Conservation (phyloP, 1,140 invertebrate species). For the Euwallacea similis region DNA sequence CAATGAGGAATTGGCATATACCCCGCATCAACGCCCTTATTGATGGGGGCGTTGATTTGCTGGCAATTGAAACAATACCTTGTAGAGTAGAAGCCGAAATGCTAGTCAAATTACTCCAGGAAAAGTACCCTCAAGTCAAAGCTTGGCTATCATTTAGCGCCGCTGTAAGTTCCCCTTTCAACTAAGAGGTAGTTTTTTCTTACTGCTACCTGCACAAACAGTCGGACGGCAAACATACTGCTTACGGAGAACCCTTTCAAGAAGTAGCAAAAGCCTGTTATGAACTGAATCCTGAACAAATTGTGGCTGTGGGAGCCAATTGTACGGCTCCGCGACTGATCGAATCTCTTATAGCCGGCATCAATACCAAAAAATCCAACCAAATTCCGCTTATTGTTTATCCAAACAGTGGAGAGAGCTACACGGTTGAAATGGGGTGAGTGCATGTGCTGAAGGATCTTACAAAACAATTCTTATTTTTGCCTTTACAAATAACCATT, state of each 20-base stretch:
- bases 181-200: too few relatives aligned
- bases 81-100: conserved; percentile 78
- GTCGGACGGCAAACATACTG: conserved; percentile 67
- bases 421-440: conserved; percentile 63
- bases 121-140: conserved; percentile 69
- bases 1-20: conserved; percentile 79
- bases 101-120: conserved; percentile 71
- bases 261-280: conserved; percentile 62
- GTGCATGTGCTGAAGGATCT: not conserved
- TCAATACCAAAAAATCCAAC: conserved; percentile 57
- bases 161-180: conserved; percentile 58
- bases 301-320: conserved; percentile 83
- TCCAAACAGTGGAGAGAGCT: conserved; percentile 76
- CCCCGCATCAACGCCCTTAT: conserved; percentile 75
- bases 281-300: conserved; percentile 64
- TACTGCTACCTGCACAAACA: conserved; percentile 15
- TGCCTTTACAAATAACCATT: not conserved
- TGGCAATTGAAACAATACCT: conserved; percentile 90
- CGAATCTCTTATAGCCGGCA: conserved; percentile 60
- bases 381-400: conserved; percentile 72
- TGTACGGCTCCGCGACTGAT: conserved; percentile 71
- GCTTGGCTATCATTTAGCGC: conserved; percentile 87
- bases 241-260: conserved; percentile 74
- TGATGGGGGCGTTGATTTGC: conserved; percentile 75
- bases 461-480: not conserved